Conservation (phyloP, 2,797 vertebrate genomes). For the Amphiprion clarkii region DNA sequence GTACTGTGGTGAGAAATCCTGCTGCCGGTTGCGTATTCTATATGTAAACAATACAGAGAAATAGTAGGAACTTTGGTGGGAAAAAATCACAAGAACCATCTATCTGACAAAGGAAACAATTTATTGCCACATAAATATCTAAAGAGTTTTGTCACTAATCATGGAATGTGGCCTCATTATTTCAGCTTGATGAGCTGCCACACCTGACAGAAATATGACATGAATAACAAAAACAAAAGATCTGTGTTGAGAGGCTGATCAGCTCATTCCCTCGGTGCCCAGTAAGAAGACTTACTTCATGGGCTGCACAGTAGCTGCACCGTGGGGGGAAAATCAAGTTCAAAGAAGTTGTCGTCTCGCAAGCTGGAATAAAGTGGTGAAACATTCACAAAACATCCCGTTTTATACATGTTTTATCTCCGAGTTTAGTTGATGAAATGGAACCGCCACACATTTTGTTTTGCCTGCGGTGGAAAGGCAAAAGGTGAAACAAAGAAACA, state of each 20-base stretch:
- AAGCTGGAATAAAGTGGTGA: conserved; percentile 75
- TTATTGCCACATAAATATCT: conserved; percentile 73
- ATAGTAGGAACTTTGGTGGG: conserved; percentile 17
- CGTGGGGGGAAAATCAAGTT: conserved; percentile 70
- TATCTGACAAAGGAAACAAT: conserved; percentile 49
- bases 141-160: conserved; percentile 70
- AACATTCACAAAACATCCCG: conserved; percentile 78
- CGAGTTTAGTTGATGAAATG: conserved; percentile 76
- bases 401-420: conserved; percentile 77
- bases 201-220: conserved; percentile 84
- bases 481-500: conserved; percentile 80
- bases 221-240: conserved; percentile 78
- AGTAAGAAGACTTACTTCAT: conserved; percentile 61
- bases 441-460: conserved; percentile 79
- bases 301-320: conserved; percentile 67
- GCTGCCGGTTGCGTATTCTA: not conserved
- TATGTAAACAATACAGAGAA: conserved; percentile 36
- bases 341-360: conserved; percentile 77
- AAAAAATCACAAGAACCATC: conserved; percentile 45
- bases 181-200: conserved; percentile 83
- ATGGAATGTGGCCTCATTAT: conserved; percentile 83
- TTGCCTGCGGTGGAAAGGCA: conserved; percentile 82
- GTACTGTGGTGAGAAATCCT: not conserved
- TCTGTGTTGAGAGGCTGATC: conserved; percentile 71
- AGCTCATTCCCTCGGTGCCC: conserved; percentile 72